Evolutionary conservation across 2,797 vertebrate genomes (phyloP), one percentile per base, ranked within the genome.

Genomic region (Cynodonichthys magdalenae): DNA sequence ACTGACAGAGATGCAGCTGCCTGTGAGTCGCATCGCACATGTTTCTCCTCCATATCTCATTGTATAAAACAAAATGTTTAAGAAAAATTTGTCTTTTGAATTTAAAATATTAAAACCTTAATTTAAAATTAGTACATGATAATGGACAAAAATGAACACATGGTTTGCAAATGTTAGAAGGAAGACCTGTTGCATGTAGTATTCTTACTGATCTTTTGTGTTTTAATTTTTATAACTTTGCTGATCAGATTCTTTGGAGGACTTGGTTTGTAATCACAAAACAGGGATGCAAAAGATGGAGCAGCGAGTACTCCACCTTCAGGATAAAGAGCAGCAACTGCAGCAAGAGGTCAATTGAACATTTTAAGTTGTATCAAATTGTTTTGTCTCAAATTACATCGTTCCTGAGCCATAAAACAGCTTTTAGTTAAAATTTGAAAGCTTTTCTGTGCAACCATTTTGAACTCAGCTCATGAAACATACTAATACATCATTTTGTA

Each of bases 1-100:
- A 55, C 87, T 20, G 94, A 94, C 85, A 92, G 94, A 59, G 89
- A 90, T 14, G 79, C 90, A 24, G 89, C 87, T 44, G 90, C 92
- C 74, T 50, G 95, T 96, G 80, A 92, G 95, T 90, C 12, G 5
- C 20, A 28, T 59, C 24, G 2, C 0, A 15, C 20, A 8, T 15
- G 11, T 28, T 17, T n/a, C 6, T 39, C 24, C n/a, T 19, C 0
- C 4, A 17, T 44, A 46, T 11, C 9, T n/a, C 10, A 47, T 9
- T 24, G 15, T 3, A 14, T 9, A 8, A 55, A 6, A 57, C 3
- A 24, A 24, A 24, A 24, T 27, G 15, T 27, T 47, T 44, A 3
- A 39, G 12, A 39, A 17, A 17, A 44, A 10, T 45, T 19, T 19
- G 45, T 11, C 45, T 18, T 47, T 18, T 47, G 18, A 3, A 4